Conservation (phyloP, 2,113 vertebrate species). For the Antidorcas marsupialis region DNA sequence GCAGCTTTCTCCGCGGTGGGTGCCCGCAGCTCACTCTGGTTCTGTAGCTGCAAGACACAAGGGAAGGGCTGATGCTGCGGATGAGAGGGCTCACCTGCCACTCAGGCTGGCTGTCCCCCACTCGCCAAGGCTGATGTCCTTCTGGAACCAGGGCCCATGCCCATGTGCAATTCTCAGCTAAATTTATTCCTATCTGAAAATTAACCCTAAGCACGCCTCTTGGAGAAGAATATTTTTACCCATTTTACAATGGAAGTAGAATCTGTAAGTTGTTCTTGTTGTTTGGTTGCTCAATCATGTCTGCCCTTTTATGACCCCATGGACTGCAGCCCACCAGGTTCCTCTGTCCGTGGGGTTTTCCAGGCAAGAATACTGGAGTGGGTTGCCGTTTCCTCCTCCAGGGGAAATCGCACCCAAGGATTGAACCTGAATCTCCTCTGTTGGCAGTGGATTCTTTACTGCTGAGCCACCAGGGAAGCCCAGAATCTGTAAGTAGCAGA, state of each 20-base stretch:
- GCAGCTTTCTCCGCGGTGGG: constrained; percentile 96
- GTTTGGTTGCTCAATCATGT: neutral
- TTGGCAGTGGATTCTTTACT: neutral
- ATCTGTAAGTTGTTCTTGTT: neutral
- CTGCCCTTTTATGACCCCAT: neutral
- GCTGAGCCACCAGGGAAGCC: neutral
- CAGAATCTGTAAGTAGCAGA: neutral
- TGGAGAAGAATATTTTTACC: neutral
- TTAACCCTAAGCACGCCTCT: neutral
- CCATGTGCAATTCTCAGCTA: neutral
- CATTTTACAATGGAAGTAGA: neutral
- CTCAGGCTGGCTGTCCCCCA: neutral
- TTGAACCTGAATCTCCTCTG: neutral
- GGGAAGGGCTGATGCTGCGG: neutral
- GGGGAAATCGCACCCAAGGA: neutral
- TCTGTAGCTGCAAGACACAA: constrained; percentile 88
- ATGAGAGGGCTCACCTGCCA: neutral
- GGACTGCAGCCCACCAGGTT: neutral
- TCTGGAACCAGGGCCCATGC: neutral
- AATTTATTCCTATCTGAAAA: neutral
- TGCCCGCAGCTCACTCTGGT: constrained; percentile 95
- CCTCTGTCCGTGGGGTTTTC: neutral
- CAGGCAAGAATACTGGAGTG: neutral
- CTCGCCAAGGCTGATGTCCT: neutral
- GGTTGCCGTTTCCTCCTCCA: neutral